A percentile compares a stretch with the other conserved stretches of the same genome.
Conservation (phyloP, 1,140 invertebrate genomes). For the Branchinecta lynchi region DNA sequence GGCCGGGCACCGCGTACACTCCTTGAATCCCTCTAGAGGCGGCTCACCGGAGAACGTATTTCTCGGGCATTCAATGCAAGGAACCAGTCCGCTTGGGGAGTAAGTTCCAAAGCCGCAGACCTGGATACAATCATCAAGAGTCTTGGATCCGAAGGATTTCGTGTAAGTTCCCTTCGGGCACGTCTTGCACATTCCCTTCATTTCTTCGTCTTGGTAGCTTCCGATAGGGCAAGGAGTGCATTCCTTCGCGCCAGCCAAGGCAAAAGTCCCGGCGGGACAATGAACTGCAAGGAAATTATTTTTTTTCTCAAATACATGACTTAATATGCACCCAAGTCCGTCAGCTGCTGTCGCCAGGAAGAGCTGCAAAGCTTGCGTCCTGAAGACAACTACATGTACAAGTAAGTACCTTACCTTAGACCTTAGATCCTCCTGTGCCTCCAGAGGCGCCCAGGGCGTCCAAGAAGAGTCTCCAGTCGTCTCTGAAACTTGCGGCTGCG, state of each 20-base stretch:
- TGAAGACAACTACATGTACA: no score
- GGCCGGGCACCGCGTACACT: conserved; percentile 79
- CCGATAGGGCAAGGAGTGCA: conserved; percentile 79
- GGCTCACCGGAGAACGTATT: conserved; percentile 80
- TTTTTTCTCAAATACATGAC: no score
- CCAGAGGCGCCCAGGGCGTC: no score
- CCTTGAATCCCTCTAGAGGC: conserved; percentile 76
- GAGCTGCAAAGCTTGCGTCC: no score
- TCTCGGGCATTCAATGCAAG: conserved; percentile 83
- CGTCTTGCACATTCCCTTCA: conserved; percentile 66
- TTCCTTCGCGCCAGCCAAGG: conserved; percentile 62
- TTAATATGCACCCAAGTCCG: no score
- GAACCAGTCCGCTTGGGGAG: conserved; percentile 81
- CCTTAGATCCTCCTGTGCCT: no score
- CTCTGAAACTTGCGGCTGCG: no score
- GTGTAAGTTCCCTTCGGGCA: conserved; percentile 89
- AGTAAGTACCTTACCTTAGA: no score
- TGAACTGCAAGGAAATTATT: conserved; percentile 46
- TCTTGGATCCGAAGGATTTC: conserved; percentile 46
- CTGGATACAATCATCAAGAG: conserved; percentile 63
- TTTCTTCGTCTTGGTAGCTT: conserved; percentile 78
- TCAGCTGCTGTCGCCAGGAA: no score
- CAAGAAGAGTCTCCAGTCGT: no score
- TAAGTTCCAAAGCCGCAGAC: conserved; percentile 93
- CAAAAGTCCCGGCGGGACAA: conserved; percentile 87